These are phyloP conservation scores for Sesamia nonagrioides DNA, from an alignment of 1,140 invertebrate genomes.

Conservation along the genomic window DNA sequence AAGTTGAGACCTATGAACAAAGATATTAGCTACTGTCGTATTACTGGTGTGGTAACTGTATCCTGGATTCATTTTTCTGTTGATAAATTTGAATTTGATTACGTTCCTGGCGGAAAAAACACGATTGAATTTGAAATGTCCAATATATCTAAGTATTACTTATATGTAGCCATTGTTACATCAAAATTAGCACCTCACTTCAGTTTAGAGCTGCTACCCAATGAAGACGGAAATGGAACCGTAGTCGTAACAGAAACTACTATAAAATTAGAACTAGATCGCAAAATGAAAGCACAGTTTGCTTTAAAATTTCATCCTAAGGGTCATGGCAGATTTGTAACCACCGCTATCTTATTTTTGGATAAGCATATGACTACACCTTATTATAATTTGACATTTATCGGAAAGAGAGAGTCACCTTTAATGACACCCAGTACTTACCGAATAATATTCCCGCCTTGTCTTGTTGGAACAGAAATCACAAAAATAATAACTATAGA, in stretches of 20 bases:
- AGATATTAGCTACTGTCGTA: slow-evolving; percentile 78
- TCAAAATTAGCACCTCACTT: slow-evolving; percentile 75
- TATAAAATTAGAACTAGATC: slow-evolving; percentile 77
- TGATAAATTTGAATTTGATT: slow-evolving; percentile 78
- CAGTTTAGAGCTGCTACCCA: slow-evolving; percentile 60
- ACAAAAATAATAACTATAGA: slow-evolving; percentile 64
- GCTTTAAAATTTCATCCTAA: slow-evolving; percentile 77
- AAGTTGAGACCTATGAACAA: slow-evolving; percentile 74
- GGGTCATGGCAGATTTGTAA: slow-evolving; percentile 71
- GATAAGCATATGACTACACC: slow-evolving; percentile 76
- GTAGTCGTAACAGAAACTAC: slow-evolving; percentile 63
- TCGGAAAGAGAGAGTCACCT: slow-evolving; percentile 70
- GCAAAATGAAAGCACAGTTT: slow-evolving; percentile 60
- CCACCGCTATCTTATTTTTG: slow-evolving; percentile 74
- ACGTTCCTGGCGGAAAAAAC: slow-evolving; percentile 60
- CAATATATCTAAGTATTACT: slow-evolving; percentile 78
- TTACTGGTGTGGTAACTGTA: slow-evolving; percentile 77
- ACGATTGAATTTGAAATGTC: slow-evolving; percentile 75
- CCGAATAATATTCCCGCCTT: slow-evolving; percentile 76
- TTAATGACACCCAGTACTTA: slow-evolving; percentile 67
- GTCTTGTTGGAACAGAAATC: slow-evolving; percentile 60
- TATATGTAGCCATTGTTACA: slow-evolving; percentile 73
- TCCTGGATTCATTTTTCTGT: slow-evolving; percentile 78
- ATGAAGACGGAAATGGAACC: slow-evolving; percentile 63
- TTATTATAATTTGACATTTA: slow-evolving; percentile 79